Evolutionary conservation across 2,888 invertebrate genomes (phyloP), one percentile per base, ranked within the genome.

Genomic region (Lapara coniferarum): DNA sequence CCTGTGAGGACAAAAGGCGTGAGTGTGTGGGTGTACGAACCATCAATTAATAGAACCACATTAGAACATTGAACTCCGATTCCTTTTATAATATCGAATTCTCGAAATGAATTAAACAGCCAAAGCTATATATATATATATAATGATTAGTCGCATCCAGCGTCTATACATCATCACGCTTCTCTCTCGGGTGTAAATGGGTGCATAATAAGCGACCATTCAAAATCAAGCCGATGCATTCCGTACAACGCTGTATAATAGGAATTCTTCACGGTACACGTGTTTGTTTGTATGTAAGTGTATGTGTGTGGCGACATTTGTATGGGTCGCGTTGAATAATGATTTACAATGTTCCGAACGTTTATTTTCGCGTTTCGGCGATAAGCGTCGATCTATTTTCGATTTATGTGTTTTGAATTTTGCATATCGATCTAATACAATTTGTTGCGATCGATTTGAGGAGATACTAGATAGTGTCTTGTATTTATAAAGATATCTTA

Each of bases 161-260:
- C 10, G 10, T 0, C 12, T 7, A 0, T 67, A 49, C 10, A 58
- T 66, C 66, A 49, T 37, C 19, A 58, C 30, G 49, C 12, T 13
- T 13, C 52, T 59, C 49, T 57, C 56, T 69, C 84, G 84, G 91
- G 93, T 92, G 93, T 93, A 93, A 93, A 93, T 93, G 92, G 93
- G 89, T 91, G 93, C 93, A 93, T 93, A 93, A 92, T 93, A 92
- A 93, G 91, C 82, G 86, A 78, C 88, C 91, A 92, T 93, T 91
- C 92, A 93, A 93, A 92, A 93, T 92, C 91, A 92, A 86, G 78
- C 83, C 81, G 88, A 89, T 84, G 83, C 91, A 92, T 92, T 91
- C 91, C 90, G 78, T 71, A 78, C 80, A 74, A 85, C 71, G 77
- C 30, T 70, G 59, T 90, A 92, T 92, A 92, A 92, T 92, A 90